Conservation (phyloP, 2,113 vertebrate species). For the Vicugna pacos region DNA sequence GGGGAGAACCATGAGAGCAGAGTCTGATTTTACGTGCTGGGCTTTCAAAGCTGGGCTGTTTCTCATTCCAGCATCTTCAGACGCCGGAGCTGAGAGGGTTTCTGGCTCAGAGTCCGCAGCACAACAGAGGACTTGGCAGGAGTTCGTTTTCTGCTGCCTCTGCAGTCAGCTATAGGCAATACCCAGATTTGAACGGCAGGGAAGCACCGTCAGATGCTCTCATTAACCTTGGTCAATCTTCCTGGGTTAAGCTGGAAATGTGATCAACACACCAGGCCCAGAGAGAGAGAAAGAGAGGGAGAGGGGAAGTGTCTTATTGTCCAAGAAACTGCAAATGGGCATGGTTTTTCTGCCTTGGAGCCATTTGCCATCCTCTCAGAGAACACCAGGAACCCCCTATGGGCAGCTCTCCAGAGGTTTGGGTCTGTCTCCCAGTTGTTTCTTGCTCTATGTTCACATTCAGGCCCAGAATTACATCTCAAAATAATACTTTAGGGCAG, state of each 20-base stretch:
- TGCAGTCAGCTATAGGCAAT: not conserved
- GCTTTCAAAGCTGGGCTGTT: not conserved
- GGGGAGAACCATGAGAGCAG: constrained; percentile 38
- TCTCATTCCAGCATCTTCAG: not conserved
- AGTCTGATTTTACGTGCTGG: not conserved
- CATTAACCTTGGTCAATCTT: not conserved
- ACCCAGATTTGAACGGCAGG: not conserved
- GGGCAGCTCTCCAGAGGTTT: fast-evolving
- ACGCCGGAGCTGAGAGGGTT: not conserved
- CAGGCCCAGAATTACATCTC: not conserved
- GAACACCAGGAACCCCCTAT: fast-evolving
- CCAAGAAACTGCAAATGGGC: not conserved
- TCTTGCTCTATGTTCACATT: fast-evolving
- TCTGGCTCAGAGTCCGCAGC: not conserved
- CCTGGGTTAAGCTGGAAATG: not conserved
- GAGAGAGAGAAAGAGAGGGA: not conserved
- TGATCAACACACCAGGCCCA: not conserved
- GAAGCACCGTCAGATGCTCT: not conserved
- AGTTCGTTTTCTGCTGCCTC: not conserved
- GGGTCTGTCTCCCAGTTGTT: fast-evolving
- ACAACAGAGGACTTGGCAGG: not conserved
- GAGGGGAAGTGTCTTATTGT: not conserved
- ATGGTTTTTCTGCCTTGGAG: not conserved
- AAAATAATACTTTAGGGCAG: not conserved
- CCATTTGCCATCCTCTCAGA: fast-evolving